phyloP scores from a whole-genome alignment of 2,888 invertebrate genomes.

The Calephelis perditalis region DNA sequence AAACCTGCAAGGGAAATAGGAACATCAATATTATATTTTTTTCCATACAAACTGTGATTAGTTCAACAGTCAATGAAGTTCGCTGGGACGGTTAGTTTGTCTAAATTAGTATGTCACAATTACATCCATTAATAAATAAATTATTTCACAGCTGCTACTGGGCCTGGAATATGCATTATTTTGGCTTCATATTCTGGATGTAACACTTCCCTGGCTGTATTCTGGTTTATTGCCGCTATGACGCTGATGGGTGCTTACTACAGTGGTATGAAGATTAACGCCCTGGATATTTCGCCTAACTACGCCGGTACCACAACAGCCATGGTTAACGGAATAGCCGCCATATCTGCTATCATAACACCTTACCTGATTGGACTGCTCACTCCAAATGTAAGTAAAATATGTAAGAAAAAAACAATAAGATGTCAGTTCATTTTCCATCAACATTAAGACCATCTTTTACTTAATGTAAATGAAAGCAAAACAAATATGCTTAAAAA shows the following conservation, averaged over 20 bases:
- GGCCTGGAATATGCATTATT: constrained; percentile 51
- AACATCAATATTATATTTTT: too few relatives aligned
- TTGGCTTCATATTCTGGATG: constrained; percentile 77
- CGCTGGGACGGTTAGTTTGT: too few relatives aligned
- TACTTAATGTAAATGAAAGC: too few relatives aligned
- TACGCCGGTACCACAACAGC: constrained; percentile 82
- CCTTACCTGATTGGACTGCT: constrained; percentile 80
- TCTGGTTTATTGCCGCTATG: constrained; percentile 81
- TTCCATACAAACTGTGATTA: too few relatives aligned
- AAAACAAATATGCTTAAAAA: too few relatives aligned
- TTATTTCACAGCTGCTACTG: constrained; percentile 76
- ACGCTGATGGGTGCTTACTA: constrained; percentile 85
- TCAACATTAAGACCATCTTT: too few relatives aligned
- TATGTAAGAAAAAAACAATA: too few relatives aligned
- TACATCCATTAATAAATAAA: neutral
- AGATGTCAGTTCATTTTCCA: too few relatives aligned
- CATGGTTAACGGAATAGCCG: constrained; percentile 81
- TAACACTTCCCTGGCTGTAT: constrained; percentile 68
- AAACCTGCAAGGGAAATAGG: too few relatives aligned
- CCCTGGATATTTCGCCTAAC: constrained; percentile 81
- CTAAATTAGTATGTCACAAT: too few relatives aligned
- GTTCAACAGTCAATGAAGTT: too few relatives aligned
- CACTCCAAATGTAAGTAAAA: constrained; percentile 76
- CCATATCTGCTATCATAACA: constrained; percentile 79
- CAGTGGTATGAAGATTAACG: constrained; percentile 83